phyloP scores from a whole-genome alignment of 2,113 vertebrate genomes.

The Phycodurus eques region DNA sequence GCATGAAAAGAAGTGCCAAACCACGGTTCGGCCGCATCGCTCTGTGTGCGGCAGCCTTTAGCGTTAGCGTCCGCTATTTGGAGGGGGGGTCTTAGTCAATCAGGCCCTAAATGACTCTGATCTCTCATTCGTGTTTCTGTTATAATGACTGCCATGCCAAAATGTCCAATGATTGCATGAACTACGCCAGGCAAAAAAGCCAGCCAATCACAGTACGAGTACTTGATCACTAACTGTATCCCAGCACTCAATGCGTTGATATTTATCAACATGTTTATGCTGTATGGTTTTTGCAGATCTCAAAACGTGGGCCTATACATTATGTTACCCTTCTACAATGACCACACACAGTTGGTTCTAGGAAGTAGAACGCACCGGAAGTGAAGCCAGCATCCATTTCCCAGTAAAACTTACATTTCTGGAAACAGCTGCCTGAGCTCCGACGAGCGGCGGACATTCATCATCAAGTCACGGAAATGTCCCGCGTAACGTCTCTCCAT shows the following conservation, averaged over 20 bases:
- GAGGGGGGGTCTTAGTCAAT: no score
- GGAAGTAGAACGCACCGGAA: slow-evolving; percentile 38
- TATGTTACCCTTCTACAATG: background rate
- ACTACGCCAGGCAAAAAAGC: no score
- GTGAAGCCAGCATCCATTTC: slow-evolving; percentile 39
- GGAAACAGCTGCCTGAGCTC: slow-evolving; percentile 45
- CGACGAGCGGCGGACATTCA: slow-evolving; percentile 35
- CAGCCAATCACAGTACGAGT: background rate
- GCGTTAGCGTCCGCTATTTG: no score
- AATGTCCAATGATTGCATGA: no score
- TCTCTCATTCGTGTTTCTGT: no score
- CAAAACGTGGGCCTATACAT: background rate
- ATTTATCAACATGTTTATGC: background rate
- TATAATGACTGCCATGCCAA: no score
- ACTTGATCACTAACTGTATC: background rate
- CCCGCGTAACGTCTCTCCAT: slow-evolving; percentile 38
- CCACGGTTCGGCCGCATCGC: no score
- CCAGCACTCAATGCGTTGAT: background rate
- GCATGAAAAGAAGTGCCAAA: no score
- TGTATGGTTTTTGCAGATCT: background rate
- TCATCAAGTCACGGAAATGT: slow-evolving; percentile 57
- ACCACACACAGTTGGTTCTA: slow-evolving; percentile 25
- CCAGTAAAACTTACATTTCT: slow-evolving; percentile 44
- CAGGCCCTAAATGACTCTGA: no score
- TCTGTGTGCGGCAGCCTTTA: no score